These are phyloP conservation scores for Capitella teleta DNA, from an alignment of 1,140 invertebrate species.

Conservation along the genomic window DNA sequence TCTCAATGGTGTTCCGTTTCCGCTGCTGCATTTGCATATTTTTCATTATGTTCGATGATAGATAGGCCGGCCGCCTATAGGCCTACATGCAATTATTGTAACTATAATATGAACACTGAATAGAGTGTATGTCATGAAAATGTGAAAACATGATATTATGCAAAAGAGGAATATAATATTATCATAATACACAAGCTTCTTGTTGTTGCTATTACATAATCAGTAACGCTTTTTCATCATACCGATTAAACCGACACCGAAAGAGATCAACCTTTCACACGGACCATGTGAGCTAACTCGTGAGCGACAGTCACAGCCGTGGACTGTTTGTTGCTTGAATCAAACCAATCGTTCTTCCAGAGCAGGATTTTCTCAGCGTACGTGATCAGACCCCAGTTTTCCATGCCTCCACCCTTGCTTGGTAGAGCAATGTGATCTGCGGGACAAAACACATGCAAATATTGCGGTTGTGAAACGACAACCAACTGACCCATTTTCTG, in stretches of 20 bases:
- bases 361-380: slow-evolving; percentile 69
- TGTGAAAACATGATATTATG: too few species aligned
- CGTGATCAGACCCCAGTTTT: too few species aligned
- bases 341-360: slow-evolving; percentile 60
- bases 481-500: slow-evolving; percentile 15
- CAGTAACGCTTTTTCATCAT: background rate
- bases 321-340: slow-evolving; percentile 57
- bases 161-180: background rate
- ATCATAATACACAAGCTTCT: background rate
- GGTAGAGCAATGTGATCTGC: slow-evolving; percentile 21
- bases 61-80: too few species aligned
- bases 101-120: too few species aligned
- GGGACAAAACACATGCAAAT: background rate
- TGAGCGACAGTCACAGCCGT: slow-evolving; percentile 68
- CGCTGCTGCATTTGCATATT: too few species aligned
- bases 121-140: too few species aligned
- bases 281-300: slow-evolving; percentile 64
- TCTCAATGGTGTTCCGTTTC: too few species aligned
- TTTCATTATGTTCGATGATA: too few species aligned
- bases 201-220: background rate
- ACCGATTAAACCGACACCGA: background rate
- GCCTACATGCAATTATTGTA: too few species aligned
- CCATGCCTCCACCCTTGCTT: slow-evolving; percentile 78
- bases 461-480: background rate
- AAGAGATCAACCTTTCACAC: background rate